phyloP scores from a whole-genome alignment of 2,113 vertebrate species.

The Amazona vittata region DNA sequence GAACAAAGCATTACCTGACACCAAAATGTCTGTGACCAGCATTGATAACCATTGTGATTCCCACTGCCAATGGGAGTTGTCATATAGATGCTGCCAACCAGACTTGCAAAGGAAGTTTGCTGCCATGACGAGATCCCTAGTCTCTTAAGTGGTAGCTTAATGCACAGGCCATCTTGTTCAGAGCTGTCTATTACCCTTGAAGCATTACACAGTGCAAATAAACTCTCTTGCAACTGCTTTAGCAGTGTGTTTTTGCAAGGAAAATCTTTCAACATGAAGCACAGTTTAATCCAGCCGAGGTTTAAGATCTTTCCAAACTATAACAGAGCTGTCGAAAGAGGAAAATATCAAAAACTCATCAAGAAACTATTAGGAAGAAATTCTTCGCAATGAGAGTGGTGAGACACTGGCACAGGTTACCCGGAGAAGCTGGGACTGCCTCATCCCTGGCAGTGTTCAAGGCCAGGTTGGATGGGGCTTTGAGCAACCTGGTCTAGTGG shows the following conservation, averaged over 20 bases:
- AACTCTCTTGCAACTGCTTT: neutral
- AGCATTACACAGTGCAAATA: neutral
- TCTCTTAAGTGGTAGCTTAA: neutral
- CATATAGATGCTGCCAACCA: neutral
- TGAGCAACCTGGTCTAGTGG: neutral
- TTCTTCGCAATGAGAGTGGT: neutral
- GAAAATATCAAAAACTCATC: fast-evolving
- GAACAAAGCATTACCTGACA: neutral
- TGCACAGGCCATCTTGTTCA: neutral
- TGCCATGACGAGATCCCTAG: neutral
- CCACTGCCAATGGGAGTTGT: neutral
- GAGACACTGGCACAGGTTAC: neutral
- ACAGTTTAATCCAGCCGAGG: neutral
- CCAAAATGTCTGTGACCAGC: neutral
- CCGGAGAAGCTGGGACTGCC: neutral
- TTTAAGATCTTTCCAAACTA: neutral
- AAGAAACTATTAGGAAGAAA: neutral
- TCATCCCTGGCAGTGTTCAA: neutral
- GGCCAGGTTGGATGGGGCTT: neutral
- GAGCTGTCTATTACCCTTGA: neutral
- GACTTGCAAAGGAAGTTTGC: neutral
- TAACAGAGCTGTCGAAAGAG: neutral
- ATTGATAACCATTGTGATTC: neutral
- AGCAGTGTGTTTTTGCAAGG: neutral
- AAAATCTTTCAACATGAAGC: neutral